Evolutionary conservation across 2,888 invertebrate genomes (phyloP).

Genomic region (Temnothorax ravouxi): DNA sequence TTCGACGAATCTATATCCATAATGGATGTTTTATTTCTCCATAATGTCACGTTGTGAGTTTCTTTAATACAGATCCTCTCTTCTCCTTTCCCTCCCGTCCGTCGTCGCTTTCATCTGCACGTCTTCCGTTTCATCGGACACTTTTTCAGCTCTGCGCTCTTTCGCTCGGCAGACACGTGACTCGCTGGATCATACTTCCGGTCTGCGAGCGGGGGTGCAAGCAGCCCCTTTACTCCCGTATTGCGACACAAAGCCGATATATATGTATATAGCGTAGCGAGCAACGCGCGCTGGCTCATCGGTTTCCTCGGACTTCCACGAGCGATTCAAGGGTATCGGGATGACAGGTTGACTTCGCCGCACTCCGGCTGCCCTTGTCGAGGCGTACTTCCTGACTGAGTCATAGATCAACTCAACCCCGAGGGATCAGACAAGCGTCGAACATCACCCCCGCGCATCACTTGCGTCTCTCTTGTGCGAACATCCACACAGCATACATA

Average conservation of each 20-base stretch:
- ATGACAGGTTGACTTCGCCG: constrained; percentile 74
- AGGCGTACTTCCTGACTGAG: constrained; percentile 81
- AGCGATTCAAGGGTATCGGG: constrained; percentile 57
- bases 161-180: constrained; percentile 65
- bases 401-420: constrained; percentile 81
- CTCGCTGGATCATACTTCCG: constrained; percentile 75
- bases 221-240: constrained; percentile 47
- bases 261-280: constrained; percentile 1
- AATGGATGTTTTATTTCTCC: constrained; percentile 73
- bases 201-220: constrained; percentile 51
- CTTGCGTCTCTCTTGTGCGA: constrained; percentile 49
- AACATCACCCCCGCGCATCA: constrained; percentile 47
- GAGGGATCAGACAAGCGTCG: constrained; percentile 67
- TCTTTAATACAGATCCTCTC: constrained; percentile 35
- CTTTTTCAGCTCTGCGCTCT: constrained; percentile 66
- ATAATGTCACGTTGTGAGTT: constrained; percentile 59
- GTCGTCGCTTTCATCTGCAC: constrained; percentile 56
- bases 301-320: constrained; percentile 68
- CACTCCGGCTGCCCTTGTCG: constrained; percentile 75
- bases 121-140: constrained; percentile 47
- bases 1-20: constrained; percentile 46
- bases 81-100: not conserved
- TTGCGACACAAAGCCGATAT: constrained; percentile 66
- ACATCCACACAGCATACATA: constrained; percentile 26
- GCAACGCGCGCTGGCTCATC: constrained; percentile 58